Base-by-base conservation (phyloP, 2,888 invertebrate species). In the Pocota personata region DNA sequence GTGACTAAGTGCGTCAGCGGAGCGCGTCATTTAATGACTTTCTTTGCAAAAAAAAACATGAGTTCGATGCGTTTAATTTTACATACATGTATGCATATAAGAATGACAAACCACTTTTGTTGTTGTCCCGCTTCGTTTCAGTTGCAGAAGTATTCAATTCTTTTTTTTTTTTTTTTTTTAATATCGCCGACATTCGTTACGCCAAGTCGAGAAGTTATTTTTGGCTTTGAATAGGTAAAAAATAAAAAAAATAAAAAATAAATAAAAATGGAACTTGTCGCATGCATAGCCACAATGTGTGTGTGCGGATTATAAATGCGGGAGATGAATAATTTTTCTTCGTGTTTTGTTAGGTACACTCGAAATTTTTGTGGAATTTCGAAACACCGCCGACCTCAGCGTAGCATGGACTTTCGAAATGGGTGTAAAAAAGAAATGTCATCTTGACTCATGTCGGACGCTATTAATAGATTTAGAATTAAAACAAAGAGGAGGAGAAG, bases 201-300 rank as follows among this genome's bases (percentile, higher is more conserved):
- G 58, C 43, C 37, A 10, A 19, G 14, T 8, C 46, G 19, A 7
- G 37, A 24, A 50, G 71, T 50, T 82, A 82, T 82, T 82, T 82
- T 77, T 82, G 62, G 62, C 57, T 24, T 50, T n/a, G 19, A 48
- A 19, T 27, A 67, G 64, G 52, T 32, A 43, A 30, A 7, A 40
- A 32, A n/a, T n/a, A n/a, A n/a, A n/a, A n/a, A n/a, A n/a, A n/a
- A n/a, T n/a, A n/a, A n/a, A n/a, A n/a, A n/a, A n/a, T n/a, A n/a
- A n/a, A n/a, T 8, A 40, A 27, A 64, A 46, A 43, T 35, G 40
- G 30, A 73, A 66, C 21, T 50, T 73, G 58, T 50, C 57, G 19
- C 69, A 60, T 32, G 50, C 32, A 46, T 35, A 43, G 55, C 32
- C 55, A 6, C 52, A 16, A 16, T 7, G 35, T 10, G 19, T 40